A percentile compares a stretch with the other conserved stretches of the same genome.
Evolutionary conservation across 2,113 vertebrate species (phyloP).

Genomic region (Mormoops blainvillei): DNA sequence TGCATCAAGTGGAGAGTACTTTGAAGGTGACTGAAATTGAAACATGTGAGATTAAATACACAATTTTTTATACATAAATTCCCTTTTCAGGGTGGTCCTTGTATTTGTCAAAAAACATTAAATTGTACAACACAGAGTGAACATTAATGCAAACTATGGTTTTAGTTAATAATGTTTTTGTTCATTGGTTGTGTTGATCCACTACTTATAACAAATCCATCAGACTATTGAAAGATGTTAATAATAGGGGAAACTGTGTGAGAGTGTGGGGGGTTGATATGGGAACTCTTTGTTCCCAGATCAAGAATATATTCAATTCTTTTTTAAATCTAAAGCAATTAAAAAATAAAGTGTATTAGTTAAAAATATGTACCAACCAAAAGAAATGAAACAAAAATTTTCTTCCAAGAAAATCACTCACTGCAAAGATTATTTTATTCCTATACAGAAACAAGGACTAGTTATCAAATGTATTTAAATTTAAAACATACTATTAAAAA

Average conservation of each 20-base stretch:
- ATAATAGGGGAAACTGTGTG: too few relatives aligned
- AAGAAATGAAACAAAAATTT: neutral
- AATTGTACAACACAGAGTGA: neutral
- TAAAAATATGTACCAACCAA: neutral
- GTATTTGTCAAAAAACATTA: neutral
- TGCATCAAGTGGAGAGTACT: too few relatives aligned
- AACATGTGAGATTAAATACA: too few relatives aligned
- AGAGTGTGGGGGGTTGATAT: too few relatives aligned
- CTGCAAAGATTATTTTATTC: neutral
- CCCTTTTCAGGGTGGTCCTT: too few relatives aligned
- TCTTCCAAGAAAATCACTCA: neutral
- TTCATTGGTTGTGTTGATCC: neutral
- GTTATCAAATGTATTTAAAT: neutral
- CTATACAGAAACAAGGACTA: neutral
- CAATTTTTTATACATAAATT: too few relatives aligned
- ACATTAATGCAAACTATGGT: neutral
- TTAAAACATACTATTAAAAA: neutral
- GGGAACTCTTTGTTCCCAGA: too few relatives aligned
- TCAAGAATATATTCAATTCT: neutral
- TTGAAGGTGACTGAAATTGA: too few relatives aligned
- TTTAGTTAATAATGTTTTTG: neutral
- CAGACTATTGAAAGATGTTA: too few relatives aligned
- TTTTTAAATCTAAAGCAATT: neutral
- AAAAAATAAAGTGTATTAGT: neutral
- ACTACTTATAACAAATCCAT: neutral